Evolutionary conservation across 30 jellyfish, hydroid and myxozoan genomes (phyloP).

Genomic region (Pelagia noctiluca): DNA sequence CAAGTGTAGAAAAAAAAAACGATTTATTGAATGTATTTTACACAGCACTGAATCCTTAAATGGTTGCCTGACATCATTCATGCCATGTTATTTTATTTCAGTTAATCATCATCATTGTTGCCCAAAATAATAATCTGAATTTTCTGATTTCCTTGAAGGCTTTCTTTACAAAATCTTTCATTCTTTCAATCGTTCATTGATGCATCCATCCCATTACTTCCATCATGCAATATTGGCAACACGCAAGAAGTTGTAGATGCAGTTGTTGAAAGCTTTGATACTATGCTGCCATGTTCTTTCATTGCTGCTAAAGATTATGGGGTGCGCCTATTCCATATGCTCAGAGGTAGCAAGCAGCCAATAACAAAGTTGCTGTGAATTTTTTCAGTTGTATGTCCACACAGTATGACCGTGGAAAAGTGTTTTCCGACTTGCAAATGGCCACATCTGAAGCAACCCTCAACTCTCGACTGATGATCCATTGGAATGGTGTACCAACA

Average conservation of each 20-base stretch:
- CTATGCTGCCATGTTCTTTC: slow-evolving; percentile 19
- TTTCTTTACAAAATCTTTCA: background rate
- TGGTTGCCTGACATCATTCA: slow-evolving; percentile 15
- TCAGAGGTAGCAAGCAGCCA: slow-evolving; percentile 63
- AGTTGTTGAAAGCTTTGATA: slow-evolving; percentile 39
- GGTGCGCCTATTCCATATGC: slow-evolving; percentile 31
- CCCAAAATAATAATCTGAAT: slow-evolving; percentile 7
- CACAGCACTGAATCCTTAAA: background rate
- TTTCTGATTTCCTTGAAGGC: background rate
- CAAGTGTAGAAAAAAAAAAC: background rate
- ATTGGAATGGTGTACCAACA: slow-evolving; percentile 60
- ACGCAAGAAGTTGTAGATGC: slow-evolving; percentile 12
- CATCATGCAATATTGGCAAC: slow-evolving; percentile 36
- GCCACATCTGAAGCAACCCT: slow-evolving; percentile 40
- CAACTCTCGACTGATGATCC: slow-evolving; percentile 28
- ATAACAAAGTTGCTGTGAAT: slow-evolving; percentile 35
- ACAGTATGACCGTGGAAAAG: slow-evolving; percentile 46
- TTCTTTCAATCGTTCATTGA: background rate
- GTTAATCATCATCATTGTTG: background rate
- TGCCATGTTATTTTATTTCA: background rate
- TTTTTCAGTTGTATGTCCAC: slow-evolving; percentile 45
- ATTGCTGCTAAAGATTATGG: slow-evolving; percentile 53
- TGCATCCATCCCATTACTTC: slow-evolving; percentile 38
- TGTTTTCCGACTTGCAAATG: slow-evolving; percentile 60
- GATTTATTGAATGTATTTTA: background rate